Evolutionary conservation across 2,113 vertebrate species (phyloP), one percentile per base, ranked within the genome.

Genomic region (Nibea albiflora): DNA sequence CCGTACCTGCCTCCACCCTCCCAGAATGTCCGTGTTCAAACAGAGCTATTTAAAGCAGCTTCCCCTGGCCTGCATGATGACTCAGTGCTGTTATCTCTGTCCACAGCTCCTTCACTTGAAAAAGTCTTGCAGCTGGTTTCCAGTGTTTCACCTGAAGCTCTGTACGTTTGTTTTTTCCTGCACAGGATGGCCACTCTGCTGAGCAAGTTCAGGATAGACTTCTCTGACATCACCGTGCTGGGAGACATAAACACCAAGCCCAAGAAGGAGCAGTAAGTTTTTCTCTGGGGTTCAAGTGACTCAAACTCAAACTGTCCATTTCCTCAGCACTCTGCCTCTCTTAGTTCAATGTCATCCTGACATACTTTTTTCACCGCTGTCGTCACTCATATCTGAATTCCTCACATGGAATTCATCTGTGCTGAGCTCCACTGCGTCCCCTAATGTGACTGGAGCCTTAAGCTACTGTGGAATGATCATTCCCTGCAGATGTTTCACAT

Each of bases 181-280:
- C 83, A 28, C 89, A 99, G 98, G 89, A 99, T 99, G 98, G 98
- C 98, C 35, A 98, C 98, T 62, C 92, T 99, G 87, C 96, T 99
- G 64, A 99, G 98, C 94, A 99, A 99, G 92, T 99, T 99, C 94
- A 96, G 98, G 89, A 99, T 99, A 94, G 98, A 99, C 88, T 99
- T 99, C 93, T 99, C 97, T 0, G 98, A 99, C 87, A 99, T 99
- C 80, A 98, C 95, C 68, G 98, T 99, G 67, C 96, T 99, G 66
- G 98, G 98, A 63, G 98, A 99, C 94, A 95, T 99, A 90, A 99
- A 98, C 93, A 99, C 97, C 76, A 99, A 99, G 91, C 98, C 98
- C 93, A 98, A 97, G 93, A 98, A 97, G 87, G 97, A 98, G 81
- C 97, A 97, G 98, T 99, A 96, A 96, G 90, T 73, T 16, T 1